These are phyloP conservation scores for Chrysolina haemoptera DNA, from an alignment of 2,888 invertebrate species.

Conservation along the genomic window DNA sequence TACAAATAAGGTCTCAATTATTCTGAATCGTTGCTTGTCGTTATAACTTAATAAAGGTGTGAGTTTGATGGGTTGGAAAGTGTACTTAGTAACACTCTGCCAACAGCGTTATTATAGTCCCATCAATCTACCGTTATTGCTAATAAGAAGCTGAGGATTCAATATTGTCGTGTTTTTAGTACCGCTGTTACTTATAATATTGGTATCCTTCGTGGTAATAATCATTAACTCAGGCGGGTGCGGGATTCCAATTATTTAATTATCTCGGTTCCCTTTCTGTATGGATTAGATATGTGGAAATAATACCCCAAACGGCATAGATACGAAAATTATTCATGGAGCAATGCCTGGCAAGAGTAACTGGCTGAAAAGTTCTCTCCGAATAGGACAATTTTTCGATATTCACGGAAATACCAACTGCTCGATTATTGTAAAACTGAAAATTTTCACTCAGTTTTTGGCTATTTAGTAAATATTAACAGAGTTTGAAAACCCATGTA, in stretches of 20 bases:
- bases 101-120: not conserved
- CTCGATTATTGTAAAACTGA: not conserved
- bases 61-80: not conserved
- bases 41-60: not conserved
- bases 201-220: not conserved
- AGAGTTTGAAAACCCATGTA: too few relatives aligned
- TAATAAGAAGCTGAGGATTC: constrained; percentile 7
- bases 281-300: constrained; percentile 8
- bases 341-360: constrained; percentile 5
- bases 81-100: not conserved
- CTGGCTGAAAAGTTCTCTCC: not conserved
- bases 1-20: not conserved
- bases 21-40: not conserved
- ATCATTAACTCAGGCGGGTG: not conserved
- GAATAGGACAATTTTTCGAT: not conserved
- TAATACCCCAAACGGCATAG: constrained; percentile 4
- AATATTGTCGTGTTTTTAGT: constrained; percentile 11
- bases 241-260: not conserved
- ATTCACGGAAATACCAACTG: not conserved
- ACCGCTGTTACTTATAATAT: constrained; percentile 1
- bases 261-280: constrained; percentile 14
- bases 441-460: too few relatives aligned
- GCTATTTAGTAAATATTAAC: too few relatives aligned
- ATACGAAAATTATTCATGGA: constrained; percentile 12
- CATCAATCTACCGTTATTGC: constrained; percentile 1